Percentiles rank a stretch among this genome's conserved stretches.
Evolutionary conservation across 2,888 invertebrate genomes (phyloP).

Genomic region (Euproctis similis): DNA sequence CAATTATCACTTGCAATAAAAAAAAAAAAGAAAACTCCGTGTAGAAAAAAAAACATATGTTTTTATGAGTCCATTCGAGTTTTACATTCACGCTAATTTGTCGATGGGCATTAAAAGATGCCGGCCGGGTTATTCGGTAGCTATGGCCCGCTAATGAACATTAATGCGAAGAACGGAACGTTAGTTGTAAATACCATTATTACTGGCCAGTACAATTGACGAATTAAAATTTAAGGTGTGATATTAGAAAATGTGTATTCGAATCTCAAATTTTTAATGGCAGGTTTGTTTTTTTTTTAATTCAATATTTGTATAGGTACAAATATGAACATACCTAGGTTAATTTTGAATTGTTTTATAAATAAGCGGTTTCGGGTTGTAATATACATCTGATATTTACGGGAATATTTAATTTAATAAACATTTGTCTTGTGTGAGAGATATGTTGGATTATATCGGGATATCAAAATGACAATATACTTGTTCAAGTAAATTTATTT

Average conservation of each 20-base stretch:
- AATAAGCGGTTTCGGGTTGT: too few species aligned
- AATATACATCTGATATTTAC: too few species aligned
- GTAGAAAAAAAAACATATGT: constrained; percentile 53
- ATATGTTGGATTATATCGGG: too few species aligned
- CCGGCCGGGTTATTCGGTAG: constrained; percentile 72
- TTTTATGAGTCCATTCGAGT: constrained; percentile 65
- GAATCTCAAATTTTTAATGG: too few species aligned
- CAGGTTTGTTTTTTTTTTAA: too few species aligned
- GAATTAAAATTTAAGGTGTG: constrained; percentile 18
- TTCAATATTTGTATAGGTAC: too few species aligned
- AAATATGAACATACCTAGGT: too few species aligned
- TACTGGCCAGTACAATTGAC: constrained; percentile 22
- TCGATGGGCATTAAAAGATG: constrained; percentile 64
- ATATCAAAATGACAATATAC: too few species aligned
- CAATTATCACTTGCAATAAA: constrained; percentile 71
- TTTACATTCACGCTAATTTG: constrained; percentile 75
- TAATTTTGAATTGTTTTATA: too few species aligned
- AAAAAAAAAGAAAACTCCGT: constrained; percentile 54
- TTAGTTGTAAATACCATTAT: constrained; percentile 51
- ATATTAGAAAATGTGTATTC: constrained; percentile 8
- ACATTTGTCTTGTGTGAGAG: too few species aligned
- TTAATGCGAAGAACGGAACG: constrained; percentile 58
- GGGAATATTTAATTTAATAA: too few species aligned
- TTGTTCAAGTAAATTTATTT: too few species aligned
- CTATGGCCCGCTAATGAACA: constrained; percentile 67